phyloP scores from a whole-genome alignment of 2,888 invertebrate genomes.

The Leptopilina drosophilae region DNA sequence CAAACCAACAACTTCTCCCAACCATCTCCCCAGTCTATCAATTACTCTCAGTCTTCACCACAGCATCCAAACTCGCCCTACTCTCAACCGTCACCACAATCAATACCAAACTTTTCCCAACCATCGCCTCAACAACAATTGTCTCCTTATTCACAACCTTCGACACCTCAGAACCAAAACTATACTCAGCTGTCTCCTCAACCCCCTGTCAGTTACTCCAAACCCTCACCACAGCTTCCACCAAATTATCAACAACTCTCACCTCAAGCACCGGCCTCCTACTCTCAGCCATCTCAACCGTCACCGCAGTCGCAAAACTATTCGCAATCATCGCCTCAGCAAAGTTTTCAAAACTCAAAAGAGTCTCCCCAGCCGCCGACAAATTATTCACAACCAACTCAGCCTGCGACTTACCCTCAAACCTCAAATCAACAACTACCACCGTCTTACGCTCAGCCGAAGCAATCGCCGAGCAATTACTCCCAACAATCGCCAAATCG shows the following conservation, averaged over 20 bases:
- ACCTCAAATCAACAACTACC: conserved; percentile 73
- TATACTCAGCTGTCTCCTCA: conserved; percentile 63
- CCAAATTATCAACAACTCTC: conserved; percentile 64
- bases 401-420: conserved; percentile 58
- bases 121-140: conserved; percentile 58
- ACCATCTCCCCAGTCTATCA: conserved; percentile 53
- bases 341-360: conserved; percentile 69
- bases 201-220: conserved; percentile 63
- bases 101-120: conserved; percentile 63
- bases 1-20: conserved; percentile 58
- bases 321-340: conserved; percentile 79
- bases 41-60: conserved; percentile 47
- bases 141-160: conserved; percentile 62
- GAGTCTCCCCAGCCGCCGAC: conserved; percentile 62
- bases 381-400: conserved; percentile 63
- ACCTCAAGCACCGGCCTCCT: conserved; percentile 73
- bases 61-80: conserved; percentile 58
- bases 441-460: conserved; percentile 75
- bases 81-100: conserved; percentile 62
- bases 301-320: conserved; percentile 67
- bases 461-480: conserved; percentile 77
- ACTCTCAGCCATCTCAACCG: conserved; percentile 63
- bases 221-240: conserved; percentile 72
- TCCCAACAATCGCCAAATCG: conserved; percentile 68
- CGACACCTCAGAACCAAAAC: conserved; percentile 60